A percentile compares a stretch with the other conserved stretches of the same genome.
Conservation (phyloP, 2,113 vertebrate species). For the Oostethus manadensis region DNA sequence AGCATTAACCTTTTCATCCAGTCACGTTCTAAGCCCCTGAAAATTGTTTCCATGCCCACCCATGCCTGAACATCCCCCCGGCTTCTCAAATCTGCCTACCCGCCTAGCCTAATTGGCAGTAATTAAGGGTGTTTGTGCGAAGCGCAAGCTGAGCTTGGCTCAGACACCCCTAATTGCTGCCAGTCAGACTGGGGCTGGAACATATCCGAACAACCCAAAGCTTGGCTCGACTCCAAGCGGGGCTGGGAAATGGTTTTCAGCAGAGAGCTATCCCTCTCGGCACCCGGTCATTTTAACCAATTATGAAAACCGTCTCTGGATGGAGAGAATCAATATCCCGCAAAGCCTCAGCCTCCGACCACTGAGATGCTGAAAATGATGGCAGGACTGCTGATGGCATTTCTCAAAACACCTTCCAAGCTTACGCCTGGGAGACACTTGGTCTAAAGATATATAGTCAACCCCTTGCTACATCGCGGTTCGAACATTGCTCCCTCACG, state of each 20-base stretch:
- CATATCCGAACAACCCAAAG: constrained; percentile 75
- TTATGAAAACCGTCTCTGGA: constrained; percentile 77
- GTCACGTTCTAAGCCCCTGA: constrained; percentile 78
- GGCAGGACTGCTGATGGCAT: constrained; percentile 60
- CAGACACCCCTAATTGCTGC: constrained; percentile 82
- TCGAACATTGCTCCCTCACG: too few species aligned
- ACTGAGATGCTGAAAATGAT: constrained; percentile 64
- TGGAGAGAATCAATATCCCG: constrained; percentile 75
- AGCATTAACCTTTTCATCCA: constrained; percentile 81
- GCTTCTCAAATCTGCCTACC: constrained; percentile 79
- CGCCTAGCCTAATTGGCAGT: constrained; percentile 81
- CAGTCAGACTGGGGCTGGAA: constrained; percentile 82
- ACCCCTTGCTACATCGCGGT: too few species aligned
- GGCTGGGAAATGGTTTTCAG: constrained; percentile 81
- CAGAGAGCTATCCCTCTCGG: constrained; percentile 74
- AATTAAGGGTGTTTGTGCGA: constrained; percentile 81
- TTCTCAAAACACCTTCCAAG: constrained; percentile 54
- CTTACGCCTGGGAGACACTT: constrained; percentile 19
- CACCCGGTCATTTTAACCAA: constrained; percentile 80
- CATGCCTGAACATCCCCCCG: constrained; percentile 76
- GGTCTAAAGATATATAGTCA: too few species aligned
- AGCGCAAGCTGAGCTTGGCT: constrained; percentile 79
- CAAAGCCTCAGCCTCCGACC: constrained; percentile 70
- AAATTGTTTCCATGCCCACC: constrained; percentile 79
- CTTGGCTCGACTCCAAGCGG: constrained; percentile 76